Evolutionary conservation across 2,888 invertebrate species (phyloP).

Genomic region (Latrodectus elegans): DNA sequence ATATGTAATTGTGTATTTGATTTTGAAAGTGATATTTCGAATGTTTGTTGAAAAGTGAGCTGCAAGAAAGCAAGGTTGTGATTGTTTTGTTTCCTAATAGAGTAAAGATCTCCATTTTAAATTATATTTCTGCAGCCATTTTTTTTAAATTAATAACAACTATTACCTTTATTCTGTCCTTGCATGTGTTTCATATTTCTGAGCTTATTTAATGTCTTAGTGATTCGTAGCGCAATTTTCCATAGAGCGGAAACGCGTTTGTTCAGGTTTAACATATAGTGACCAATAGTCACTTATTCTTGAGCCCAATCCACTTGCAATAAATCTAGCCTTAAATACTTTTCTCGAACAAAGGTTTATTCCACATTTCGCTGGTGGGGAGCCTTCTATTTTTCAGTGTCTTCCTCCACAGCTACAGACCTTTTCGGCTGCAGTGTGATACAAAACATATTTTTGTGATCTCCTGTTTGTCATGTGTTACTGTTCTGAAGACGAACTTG

Average conservation of each 20-base stretch:
- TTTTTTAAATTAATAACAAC: background rate
- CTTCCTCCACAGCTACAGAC: constrained; percentile 54
- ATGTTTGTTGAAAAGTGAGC: constrained; percentile 21
- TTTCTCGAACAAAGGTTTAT: constrained; percentile 35
- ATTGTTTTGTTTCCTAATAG: constrained; percentile 26
- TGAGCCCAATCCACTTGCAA: constrained; percentile 38
- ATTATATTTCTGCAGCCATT: background rate
- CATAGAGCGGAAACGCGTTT: constrained; percentile 7
- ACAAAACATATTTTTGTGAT: constrained; percentile 65
- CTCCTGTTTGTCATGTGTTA: constrained; percentile 31
- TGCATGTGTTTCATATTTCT: background rate
- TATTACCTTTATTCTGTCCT: background rate
- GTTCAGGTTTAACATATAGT: constrained; percentile 26
- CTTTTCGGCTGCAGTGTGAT: constrained; percentile 53
- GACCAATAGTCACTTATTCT: constrained; percentile 7
- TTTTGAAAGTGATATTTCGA: constrained; percentile 31
- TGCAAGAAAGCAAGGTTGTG: constrained; percentile 53
- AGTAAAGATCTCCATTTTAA: constrained; percentile 9
- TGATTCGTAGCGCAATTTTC: background rate
- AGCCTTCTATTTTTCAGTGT: constrained; percentile 45
- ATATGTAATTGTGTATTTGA: background rate
- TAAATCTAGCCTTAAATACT: constrained; percentile 52
- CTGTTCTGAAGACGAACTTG: no score
- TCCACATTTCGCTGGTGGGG: constrained; percentile 16
- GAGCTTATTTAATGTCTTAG: background rate